phyloP scores from a whole-genome alignment of 2,113 vertebrate genomes.

The Gracilinanus agilis region DNA sequence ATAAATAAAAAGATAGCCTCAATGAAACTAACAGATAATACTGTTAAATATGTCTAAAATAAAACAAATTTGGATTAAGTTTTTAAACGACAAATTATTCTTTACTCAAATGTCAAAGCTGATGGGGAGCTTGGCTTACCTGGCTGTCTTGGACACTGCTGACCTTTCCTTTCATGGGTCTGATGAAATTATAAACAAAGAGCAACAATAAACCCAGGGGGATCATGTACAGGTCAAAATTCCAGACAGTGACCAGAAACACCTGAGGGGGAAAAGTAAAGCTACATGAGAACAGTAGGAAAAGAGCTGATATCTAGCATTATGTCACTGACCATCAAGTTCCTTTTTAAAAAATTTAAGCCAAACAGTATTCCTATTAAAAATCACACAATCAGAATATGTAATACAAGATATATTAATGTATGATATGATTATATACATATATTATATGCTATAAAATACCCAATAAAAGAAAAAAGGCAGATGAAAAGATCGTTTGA shows the following conservation, averaged over 20 bases:
- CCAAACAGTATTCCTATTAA: neutral
- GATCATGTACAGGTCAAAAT: conserved; percentile 96
- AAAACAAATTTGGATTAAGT: accelerated
- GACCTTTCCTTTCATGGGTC: conserved; percentile 85
- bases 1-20: neutral
- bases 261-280: conserved; percentile 85
- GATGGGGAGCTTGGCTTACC: conserved; percentile 85
- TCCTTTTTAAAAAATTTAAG: neutral
- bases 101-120: neutral
- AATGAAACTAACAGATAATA: neutral
- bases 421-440: too few species aligned
- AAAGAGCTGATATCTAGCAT: neutral
- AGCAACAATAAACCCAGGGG: conserved; percentile 93
- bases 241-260: conserved; percentile 94
- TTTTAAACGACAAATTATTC: neutral
- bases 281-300: neutral
- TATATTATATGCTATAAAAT: too few species aligned
- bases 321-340: neutral
- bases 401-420: too few species aligned
- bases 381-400: too few species aligned
- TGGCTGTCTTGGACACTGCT: conserved; percentile 90
- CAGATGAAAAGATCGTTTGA: neutral
- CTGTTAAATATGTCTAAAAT: neutral
- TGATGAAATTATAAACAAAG: conserved; percentile 93
- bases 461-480: neutral